These are phyloP conservation scores for Patiria miniata DNA, from an alignment of 35 echinoderm and acorn worm species.

Conservation along the genomic window DNA sequence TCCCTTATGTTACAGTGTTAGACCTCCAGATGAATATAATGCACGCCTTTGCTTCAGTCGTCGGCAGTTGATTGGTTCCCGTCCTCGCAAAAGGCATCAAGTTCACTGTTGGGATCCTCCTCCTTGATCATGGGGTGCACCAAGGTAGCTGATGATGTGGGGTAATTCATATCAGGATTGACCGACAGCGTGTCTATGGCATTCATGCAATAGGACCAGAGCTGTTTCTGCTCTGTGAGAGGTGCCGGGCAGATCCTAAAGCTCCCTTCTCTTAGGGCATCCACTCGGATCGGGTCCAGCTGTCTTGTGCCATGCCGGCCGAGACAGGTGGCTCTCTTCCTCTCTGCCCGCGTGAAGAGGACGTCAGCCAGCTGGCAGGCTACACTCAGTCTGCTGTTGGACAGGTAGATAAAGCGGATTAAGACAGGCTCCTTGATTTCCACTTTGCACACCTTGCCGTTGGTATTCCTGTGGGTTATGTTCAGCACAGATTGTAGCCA, in stretches of 20 bases:
- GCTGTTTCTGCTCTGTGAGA: not conserved
- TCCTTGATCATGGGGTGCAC: no score
- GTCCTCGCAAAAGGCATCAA: no score
- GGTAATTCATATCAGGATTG: not conserved
- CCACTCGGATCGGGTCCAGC: not conserved
- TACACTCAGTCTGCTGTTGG: not conserved
- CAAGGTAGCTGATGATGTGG: no score
- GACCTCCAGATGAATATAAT: no score
- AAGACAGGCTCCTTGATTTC: not conserved
- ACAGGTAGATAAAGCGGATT: not conserved
- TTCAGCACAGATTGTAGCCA: not conserved
- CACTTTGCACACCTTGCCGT: not conserved
- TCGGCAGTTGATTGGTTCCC: no score
- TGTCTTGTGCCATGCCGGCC: not conserved
- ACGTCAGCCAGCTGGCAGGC: not conserved
- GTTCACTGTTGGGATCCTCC: no score
- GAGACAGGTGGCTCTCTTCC: not conserved
- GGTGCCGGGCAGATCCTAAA: not conserved
- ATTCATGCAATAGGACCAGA: not conserved
- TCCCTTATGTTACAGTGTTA: no score
- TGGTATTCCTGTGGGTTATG: not conserved
- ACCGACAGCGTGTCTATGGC: not conserved
- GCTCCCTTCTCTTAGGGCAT: not conserved
- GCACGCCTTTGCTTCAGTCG: no score
- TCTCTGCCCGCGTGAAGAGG: not conserved